Evolutionary conservation across 2,888 invertebrate species (phyloP).

Genomic region (Drosophila kuntzei): DNA sequence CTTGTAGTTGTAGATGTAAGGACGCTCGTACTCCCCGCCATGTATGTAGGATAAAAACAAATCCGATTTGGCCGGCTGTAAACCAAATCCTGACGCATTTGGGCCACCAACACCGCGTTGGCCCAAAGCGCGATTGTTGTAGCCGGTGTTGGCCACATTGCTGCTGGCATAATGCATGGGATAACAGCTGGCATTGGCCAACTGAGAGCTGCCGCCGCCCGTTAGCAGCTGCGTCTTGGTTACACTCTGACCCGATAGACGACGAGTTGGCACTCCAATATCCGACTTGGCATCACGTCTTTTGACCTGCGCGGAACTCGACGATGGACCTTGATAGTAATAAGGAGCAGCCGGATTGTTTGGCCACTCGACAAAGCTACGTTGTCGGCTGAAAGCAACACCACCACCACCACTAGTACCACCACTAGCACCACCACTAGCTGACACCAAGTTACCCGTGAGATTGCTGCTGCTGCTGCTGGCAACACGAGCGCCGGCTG

Average conservation of each 20-base stretch:
- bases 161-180: conserved; percentile 77
- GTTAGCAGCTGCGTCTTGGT: conserved; percentile 83
- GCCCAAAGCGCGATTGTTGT: conserved; percentile 56
- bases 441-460: conserved; percentile 65
- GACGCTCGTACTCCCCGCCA: conserved; percentile 81
- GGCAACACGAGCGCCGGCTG: conserved; percentile 54
- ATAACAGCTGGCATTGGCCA: conserved; percentile 78
- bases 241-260: conserved; percentile 77
- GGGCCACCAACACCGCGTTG: conserved; percentile 49
- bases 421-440: conserved; percentile 31
- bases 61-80: conserved; percentile 85
- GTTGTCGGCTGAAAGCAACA: conserved; percentile 74
- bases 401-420: conserved; percentile 49
- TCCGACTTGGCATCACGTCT: conserved; percentile 85
- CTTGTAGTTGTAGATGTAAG: conserved; percentile 84
- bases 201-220: conserved; percentile 72
- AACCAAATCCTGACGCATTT: conserved; percentile 54
- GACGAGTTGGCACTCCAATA: conserved; percentile 84
- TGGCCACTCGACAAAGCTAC: conserved; percentile 83
- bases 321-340: conserved; percentile 81
- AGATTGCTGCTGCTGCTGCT: conserved; percentile 74
- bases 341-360: conserved; percentile 83
- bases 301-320: conserved; percentile 67
- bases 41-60: conserved; percentile 84
- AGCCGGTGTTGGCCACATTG: conserved; percentile 55